phyloP scores from a whole-genome alignment of 2,888 invertebrate genomes.

The Macaria liturata region DNA sequence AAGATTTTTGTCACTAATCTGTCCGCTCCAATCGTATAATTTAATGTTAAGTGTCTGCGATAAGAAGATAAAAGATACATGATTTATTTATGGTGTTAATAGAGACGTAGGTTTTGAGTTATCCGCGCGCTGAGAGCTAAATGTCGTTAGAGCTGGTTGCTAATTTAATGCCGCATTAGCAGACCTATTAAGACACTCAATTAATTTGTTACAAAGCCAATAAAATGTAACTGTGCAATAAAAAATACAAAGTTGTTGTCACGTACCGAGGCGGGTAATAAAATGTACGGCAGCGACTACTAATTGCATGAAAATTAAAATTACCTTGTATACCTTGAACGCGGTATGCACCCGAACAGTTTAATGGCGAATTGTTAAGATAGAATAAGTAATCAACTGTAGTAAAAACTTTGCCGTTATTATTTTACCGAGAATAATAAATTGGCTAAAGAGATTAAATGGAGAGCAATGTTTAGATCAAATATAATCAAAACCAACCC shows the following conservation, averaged over 20 bases:
- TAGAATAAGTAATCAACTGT: background rate
- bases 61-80: constrained; percentile 22
- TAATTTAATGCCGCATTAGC: constrained; percentile 27
- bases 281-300: constrained; percentile 8
- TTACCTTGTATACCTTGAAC: constrained; percentile 20
- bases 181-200: constrained; percentile 26
- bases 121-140: constrained; percentile 18
- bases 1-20: constrained; percentile 17
- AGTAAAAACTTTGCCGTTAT: background rate
- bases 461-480: no score
- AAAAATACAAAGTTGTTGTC: constrained; percentile 19
- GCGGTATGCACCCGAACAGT: constrained; percentile 6
- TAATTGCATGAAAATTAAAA: constrained; percentile 17
- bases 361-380: constrained; percentile 9
- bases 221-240: constrained; percentile 23
- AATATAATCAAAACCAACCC: no score
- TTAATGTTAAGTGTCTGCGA: constrained; percentile 20
- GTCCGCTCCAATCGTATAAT: constrained; percentile 29
- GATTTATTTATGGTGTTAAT: constrained; percentile 33
- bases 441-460: background rate
- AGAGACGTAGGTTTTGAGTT: constrained; percentile 33
- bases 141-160: constrained; percentile 25
- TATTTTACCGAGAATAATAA: background rate
- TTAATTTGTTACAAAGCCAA: constrained; percentile 28
- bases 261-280: constrained; percentile 11